Conservation (phyloP, 2,113 vertebrate genomes). For the Pseudolaguvia tuberculata region DNA sequence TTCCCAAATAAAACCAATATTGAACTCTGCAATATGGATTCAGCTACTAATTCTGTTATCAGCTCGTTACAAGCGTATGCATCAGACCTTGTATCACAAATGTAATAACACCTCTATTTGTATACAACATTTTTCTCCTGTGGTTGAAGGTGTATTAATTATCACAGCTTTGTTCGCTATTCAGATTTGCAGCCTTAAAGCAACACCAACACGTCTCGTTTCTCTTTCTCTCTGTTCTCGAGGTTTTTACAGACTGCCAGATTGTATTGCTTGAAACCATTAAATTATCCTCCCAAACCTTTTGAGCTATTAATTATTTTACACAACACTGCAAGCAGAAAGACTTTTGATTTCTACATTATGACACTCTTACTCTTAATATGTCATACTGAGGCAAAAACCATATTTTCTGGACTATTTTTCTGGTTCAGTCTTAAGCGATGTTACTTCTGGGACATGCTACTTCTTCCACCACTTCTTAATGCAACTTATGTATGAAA, state of each 20-base stretch:
- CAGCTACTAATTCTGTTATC: no score
- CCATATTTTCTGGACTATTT: no score
- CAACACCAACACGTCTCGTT: neutral
- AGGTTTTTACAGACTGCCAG: neutral
- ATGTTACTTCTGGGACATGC: no score
- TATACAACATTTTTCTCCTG: slow-evolving; percentile 22
- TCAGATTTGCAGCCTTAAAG: neutral
- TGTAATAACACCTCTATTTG: slow-evolving; percentile 4
- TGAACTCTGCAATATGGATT: no score
- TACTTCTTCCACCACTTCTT: no score
- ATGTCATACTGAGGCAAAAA: neutral
- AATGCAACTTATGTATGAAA: no score
- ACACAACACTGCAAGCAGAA: neutral
- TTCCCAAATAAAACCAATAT: no score
- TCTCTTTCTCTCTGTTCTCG: neutral
- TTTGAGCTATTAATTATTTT: neutral
- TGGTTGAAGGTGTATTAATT: slow-evolving; percentile 14
- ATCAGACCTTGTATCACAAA: slow-evolving; percentile 1
- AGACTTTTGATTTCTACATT: no score
- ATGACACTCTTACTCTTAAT: no score
- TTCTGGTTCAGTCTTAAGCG: no score
- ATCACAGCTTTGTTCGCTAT: slow-evolving; percentile 5
- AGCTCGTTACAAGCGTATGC: no score
- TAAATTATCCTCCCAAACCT: neutral
- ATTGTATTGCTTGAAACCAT: neutral